Percentiles rank a stretch among this genome's conserved stretches.
These are phyloP conservation scores for Watsonalla cultraria DNA, from an alignment of 2,888 invertebrate species.

Conservation along the genomic window DNA sequence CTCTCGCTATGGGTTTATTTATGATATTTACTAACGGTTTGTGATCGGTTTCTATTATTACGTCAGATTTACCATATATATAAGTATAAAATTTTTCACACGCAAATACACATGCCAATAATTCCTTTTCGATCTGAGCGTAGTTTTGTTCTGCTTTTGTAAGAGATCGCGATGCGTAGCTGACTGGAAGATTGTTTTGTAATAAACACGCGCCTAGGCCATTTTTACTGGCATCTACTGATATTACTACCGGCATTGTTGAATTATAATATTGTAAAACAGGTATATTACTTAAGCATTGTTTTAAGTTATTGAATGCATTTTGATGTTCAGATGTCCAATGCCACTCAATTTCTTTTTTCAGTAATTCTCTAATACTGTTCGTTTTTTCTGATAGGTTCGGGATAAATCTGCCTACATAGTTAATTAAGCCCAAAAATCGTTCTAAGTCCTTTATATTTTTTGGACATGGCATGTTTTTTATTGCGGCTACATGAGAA, in stretches of 20 bases:
- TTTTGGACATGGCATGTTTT: constrained; percentile 16
- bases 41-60: constrained; percentile 15
- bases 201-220: constrained; percentile 19
- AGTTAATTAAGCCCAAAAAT: constrained; percentile 21
- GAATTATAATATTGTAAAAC: constrained; percentile 15
- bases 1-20: constrained; percentile 12
- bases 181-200: constrained; percentile 16
- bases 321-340: constrained; percentile 13
- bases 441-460: constrained; percentile 16
- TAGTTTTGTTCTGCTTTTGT: constrained; percentile 14
- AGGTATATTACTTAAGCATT: constrained; percentile 7
- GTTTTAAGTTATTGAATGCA: constrained; percentile 8
- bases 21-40: constrained; percentile 10
- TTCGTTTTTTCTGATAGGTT: constrained; percentile 19
- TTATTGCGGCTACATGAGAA: constrained; percentile 12
- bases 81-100: constrained; percentile 12
- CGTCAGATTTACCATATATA: constrained; percentile 5
- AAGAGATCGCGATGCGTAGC: constrained; percentile 17
- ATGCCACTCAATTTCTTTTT: constrained; percentile 17
- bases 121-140: constrained; percentile 19
- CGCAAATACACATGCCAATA: constrained; percentile 14
- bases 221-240: constrained; percentile 14
- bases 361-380: constrained; percentile 14
- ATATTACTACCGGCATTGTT: constrained; percentile 9
- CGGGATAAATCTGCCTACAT: constrained; percentile 18